Evolutionary conservation across 2,113 vertebrate genomes (phyloP), one percentile per base, ranked within the genome.

Genomic region (Martes martes): DNA sequence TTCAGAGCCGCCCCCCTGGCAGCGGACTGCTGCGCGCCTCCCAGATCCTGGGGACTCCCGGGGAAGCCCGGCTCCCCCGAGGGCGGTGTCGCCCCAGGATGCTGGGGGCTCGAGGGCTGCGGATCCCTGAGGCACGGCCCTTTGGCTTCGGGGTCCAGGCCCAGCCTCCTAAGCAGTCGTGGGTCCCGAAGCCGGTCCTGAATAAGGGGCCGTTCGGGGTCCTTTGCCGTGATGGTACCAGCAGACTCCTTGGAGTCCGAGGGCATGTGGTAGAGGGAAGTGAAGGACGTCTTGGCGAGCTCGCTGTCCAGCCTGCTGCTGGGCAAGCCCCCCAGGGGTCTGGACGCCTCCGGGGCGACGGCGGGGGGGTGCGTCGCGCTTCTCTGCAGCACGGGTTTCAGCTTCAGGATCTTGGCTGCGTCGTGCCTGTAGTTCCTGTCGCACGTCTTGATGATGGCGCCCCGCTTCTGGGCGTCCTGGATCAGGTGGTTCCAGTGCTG

Each of bases 401-500:
- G 96, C 89, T 99, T 99, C 87, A 99, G 97, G 84, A 99, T 99
- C 96, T 98, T 99, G 36, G 4, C 1, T 0, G 98, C 98, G 6
- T 99, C 98, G 0, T 91, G 97, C 52, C 96, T 98, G 15, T 99
- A 99, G 82, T 67, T 98, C 10, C 93, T 96, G 92, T 98, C 98
- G 1, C 81, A 96, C 0, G 99, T 99, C 94, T 94, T 98, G 42
- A 99, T 96, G 26, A 99, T 99, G 65, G 98, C 98, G 0, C 99
- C 99, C 36, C 99, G 98, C 42, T 42, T 99, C 61, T 98, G 98
- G 2, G 99, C 99, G 4, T 99, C 99, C 78, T 99, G 98, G 93
- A 99, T 99, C 95, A 99, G 97, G 1, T 99, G 95, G 2, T 99
- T 98, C 99, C 99, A 99, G 83, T 99, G 99, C 23, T 97, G 96